These are phyloP conservation scores for Alaudala cheleensis DNA, from an alignment of 2,113 vertebrate genomes.

Conservation along the genomic window DNA sequence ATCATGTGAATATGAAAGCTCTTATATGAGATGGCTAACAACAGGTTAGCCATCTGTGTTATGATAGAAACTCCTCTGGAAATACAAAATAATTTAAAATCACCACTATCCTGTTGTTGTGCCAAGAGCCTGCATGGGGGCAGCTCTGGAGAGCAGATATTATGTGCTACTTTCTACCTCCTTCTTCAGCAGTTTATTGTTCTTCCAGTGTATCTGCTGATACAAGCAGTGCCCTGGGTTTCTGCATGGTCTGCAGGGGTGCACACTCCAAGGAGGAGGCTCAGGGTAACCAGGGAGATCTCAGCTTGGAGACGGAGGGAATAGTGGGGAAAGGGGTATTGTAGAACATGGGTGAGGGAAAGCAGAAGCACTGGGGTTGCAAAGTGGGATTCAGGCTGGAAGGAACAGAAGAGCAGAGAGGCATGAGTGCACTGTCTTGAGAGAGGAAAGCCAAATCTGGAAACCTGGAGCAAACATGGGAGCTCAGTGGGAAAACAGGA, in stretches of 20 bases:
- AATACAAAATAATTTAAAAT: not conserved
- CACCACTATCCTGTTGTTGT: not conserved
- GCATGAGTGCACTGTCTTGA: rapidly evolving
- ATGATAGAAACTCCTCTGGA: not conserved
- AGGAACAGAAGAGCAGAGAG: not conserved
- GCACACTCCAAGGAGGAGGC: rapidly evolving
- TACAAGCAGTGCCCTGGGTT: not conserved
- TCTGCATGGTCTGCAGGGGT: not conserved
- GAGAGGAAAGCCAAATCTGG: not conserved
- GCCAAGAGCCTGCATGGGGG: not conserved
- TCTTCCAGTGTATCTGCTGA: not conserved
- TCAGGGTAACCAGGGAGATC: not conserved
- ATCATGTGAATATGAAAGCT: not conserved
- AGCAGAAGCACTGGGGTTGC: not conserved
- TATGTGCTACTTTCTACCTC: not conserved
- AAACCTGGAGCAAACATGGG: not conserved
- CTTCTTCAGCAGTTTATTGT: not conserved
- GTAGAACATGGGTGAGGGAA: not conserved
- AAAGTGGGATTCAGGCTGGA: not conserved
- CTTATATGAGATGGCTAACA: not conserved
- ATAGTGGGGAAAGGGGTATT: rapidly evolving
- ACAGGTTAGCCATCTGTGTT: not conserved
- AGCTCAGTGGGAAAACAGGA: not conserved
- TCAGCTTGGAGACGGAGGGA: not conserved
- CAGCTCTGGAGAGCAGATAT: not conserved